A percentile compares a stretch with the other conserved stretches of the same genome.
Evolutionary conservation across 2,888 invertebrate species (phyloP).

Genomic region (Abrostola tripartita): DNA sequence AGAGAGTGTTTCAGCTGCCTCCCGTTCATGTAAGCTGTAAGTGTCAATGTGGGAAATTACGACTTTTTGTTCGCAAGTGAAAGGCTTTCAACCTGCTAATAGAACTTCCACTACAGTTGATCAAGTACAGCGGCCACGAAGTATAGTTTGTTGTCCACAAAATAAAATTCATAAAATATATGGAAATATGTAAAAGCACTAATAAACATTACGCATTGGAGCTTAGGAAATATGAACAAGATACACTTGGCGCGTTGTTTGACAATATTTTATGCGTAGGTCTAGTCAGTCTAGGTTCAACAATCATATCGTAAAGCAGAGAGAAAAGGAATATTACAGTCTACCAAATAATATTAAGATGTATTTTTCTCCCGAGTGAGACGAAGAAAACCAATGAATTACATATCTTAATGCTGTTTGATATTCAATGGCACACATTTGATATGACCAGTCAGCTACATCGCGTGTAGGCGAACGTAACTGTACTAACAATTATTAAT

Average conservation of each 20-base stretch:
- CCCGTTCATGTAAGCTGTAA: conserved; percentile 1
- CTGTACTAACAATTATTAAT: conserved; percentile 67
- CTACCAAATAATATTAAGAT: conserved; percentile 24
- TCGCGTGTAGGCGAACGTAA: conserved; percentile 62
- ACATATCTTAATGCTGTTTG: conserved; percentile 44
- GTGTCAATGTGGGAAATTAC: conserved; percentile 9
- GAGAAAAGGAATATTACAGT: conserved; percentile 2
- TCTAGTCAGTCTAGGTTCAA: conserved; percentile 5
- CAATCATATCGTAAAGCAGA: background rate
- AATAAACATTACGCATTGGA: no score
- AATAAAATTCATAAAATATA: background rate
- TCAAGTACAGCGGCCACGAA: background rate
- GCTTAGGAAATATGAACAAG: background rate
- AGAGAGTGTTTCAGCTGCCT: conserved; percentile 36
- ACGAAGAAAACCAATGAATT: conserved; percentile 35
- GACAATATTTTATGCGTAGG: background rate
- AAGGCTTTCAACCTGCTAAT: background rate
- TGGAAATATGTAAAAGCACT: background rate
- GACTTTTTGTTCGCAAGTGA: background rate
- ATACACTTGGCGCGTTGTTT: background rate
- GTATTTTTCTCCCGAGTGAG: conserved; percentile 21
- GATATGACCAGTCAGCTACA: conserved; percentile 43
- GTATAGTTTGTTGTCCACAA: background rate
- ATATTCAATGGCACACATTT: conserved; percentile 57
- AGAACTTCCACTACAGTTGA: background rate